A percentile compares a stretch with the other conserved stretches of the same genome.
These are phyloP conservation scores for Dasyornis broadbenti DNA, from an alignment of 2,113 vertebrate species.

Conservation along the genomic window DNA sequence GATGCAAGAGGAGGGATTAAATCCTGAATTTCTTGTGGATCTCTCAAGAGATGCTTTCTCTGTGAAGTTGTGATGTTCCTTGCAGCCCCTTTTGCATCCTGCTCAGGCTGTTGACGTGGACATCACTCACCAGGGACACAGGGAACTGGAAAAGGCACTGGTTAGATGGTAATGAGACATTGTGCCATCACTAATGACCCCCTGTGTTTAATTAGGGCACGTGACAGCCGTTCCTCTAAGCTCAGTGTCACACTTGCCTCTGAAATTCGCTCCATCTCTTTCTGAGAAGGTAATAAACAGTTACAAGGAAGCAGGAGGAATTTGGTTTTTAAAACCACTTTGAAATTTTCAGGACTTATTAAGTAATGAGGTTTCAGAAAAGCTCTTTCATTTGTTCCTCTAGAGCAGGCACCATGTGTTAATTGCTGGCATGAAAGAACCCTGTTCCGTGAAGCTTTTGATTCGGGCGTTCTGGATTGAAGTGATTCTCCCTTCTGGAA, in stretches of 20 bases:
- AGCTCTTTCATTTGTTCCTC: not conserved
- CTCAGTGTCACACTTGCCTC: not conserved
- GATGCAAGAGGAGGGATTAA: not conserved
- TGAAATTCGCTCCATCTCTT: not conserved
- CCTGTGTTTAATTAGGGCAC: not conserved
- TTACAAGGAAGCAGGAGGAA: not conserved
- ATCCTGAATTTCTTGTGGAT: not conserved
- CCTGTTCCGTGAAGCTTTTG: not conserved
- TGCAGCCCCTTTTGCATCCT: not conserved
- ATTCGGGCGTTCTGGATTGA: not conserved
- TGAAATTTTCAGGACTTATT: not conserved
- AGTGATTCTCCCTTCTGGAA: conserved; percentile 52
- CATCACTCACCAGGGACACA: not conserved
- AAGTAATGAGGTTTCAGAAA: not conserved
- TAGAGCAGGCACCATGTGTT: not conserved
- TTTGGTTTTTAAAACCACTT: not conserved
- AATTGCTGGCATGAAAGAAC: not conserved
- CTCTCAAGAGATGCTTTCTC: not conserved
- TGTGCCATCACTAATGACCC: not conserved
- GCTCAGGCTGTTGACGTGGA: not conserved
- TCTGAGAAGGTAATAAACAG: not conserved
- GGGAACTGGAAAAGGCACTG: not conserved
- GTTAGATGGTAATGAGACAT: not conserved
- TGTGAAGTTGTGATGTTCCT: not conserved
- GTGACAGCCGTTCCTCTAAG: not conserved